phyloP scores from a whole-genome alignment of 2,797 vertebrate species.

The Peromyscus attwateri region DNA sequence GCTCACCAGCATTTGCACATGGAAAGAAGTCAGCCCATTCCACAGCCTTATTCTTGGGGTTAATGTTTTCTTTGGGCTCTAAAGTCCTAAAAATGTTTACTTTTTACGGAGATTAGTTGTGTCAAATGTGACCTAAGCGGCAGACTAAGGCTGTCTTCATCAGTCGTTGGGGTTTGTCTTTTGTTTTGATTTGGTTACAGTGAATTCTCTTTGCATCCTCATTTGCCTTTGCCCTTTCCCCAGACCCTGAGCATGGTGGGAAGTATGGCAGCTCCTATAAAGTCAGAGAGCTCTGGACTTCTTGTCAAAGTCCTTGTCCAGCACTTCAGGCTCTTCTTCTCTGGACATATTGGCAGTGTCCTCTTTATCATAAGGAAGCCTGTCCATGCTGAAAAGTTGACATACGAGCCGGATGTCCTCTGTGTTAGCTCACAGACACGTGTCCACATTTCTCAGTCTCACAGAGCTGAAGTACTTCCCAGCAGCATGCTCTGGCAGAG shows the following conservation, averaged over 20 bases:
- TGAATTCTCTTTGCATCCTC: slow-evolving; percentile 13
- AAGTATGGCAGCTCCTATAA: background rate
- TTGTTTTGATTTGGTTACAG: slow-evolving; percentile 8
- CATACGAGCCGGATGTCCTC: background rate
- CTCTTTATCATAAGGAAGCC: slow-evolving; percentile 23
- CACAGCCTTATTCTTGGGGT: background rate
- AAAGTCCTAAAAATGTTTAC: background rate
- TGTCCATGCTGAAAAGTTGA: slow-evolving; percentile 34
- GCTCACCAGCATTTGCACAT: background rate
- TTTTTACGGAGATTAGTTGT: slow-evolving; percentile 45
- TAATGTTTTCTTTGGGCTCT: slow-evolving; percentile 14
- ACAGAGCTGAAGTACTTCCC: background rate
- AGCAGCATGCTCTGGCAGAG: slow-evolving; percentile 4
- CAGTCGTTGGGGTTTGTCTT: background rate
- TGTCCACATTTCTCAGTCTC: background rate
- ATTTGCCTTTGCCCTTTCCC: background rate
- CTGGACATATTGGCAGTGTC: background rate
- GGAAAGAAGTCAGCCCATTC: background rate
- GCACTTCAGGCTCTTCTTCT: background rate
- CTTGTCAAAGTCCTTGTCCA: background rate
- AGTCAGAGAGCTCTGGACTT: slow-evolving; percentile 5
- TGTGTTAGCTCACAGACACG: background rate
- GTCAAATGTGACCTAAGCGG: background rate
- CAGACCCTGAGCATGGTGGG: background rate
- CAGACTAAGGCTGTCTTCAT: background rate